Conservation (phyloP, 2,888 invertebrate genomes). For the Itoplectis maculator region DNA sequence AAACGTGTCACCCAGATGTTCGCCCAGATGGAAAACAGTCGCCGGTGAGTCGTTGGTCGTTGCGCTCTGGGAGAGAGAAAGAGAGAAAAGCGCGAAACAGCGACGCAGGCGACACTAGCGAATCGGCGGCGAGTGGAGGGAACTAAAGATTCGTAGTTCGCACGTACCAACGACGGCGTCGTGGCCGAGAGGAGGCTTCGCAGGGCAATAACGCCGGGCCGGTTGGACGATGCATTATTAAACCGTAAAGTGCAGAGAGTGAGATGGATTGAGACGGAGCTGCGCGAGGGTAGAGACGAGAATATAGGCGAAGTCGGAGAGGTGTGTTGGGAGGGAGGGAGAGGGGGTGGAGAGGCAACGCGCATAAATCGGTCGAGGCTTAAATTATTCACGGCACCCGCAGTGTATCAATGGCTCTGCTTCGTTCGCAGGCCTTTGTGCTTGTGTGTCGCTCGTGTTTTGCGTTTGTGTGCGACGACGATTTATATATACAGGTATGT, state of each 20-base stretch:
- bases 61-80: no score
- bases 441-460: background rate
- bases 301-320: background rate
- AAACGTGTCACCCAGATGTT: conserved; percentile 65
- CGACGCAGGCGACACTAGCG: background rate
- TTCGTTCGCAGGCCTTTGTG: conserved; percentile 31
- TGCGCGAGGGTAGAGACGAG: conserved; percentile 3
- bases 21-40: conserved; percentile 56
- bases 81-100: background rate
- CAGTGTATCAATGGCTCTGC: conserved; percentile 60
- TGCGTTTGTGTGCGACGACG: background rate
- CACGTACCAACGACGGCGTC: conserved; percentile 17
- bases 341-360: conserved; percentile 24
- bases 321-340: background rate
- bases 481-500: no score
- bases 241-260: conserved; percentile 55
- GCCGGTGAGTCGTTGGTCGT: conserved; percentile 37
- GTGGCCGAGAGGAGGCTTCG: conserved; percentile 4
- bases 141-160: conserved; percentile 17
- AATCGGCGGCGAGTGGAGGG: background rate
- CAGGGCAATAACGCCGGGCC: conserved; percentile 28
- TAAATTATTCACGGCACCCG: conserved; percentile 63
- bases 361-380: conserved; percentile 64
- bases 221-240: conserved; percentile 59
- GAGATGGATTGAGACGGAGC: conserved; percentile 37